Evolutionary conservation across 2,888 invertebrate species (phyloP).

Genomic region (Diabrotica balteata): DNA sequence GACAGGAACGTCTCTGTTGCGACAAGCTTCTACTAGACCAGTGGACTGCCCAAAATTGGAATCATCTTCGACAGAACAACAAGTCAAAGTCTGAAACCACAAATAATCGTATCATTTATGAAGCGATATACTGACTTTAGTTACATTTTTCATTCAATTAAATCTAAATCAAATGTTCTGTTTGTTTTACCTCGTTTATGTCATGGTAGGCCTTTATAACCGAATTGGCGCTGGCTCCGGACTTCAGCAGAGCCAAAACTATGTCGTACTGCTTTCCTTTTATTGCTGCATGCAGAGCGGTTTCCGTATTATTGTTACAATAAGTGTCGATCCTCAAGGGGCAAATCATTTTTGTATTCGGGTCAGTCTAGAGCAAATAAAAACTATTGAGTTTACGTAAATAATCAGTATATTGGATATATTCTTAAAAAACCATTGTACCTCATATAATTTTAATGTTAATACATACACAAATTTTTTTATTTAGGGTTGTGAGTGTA

Average conservation of each 20-base stretch:
- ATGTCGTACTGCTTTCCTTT: conserved; percentile 78
- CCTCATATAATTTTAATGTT: too few species aligned
- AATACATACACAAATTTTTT: too few species aligned
- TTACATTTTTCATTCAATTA: too few species aligned
- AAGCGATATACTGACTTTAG: too few species aligned
- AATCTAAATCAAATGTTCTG: too few species aligned
- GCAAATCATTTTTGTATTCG: conserved; percentile 62
- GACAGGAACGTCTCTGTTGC: conserved; percentile 71
- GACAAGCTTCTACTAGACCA: conserved; percentile 74
- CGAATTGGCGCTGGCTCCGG: conserved; percentile 85
- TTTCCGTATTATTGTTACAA: conserved; percentile 80
- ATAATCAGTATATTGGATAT: too few species aligned
- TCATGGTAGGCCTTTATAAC: conserved; percentile 65
- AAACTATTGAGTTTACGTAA: too few species aligned
- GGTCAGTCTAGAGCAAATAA: conserved; percentile 42
- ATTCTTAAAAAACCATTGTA: too few species aligned
- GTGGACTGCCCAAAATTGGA: conserved; percentile 62
- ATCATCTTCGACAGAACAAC: conserved; percentile 62
- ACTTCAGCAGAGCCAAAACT: conserved; percentile 71
- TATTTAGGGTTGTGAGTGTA: too few species aligned
- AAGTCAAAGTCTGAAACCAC: conserved; percentile 49
- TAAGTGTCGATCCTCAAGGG: conserved; percentile 78
- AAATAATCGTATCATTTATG: neutral
- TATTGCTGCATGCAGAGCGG: conserved; percentile 83
- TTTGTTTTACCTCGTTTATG: conserved; percentile 53